Conservation (phyloP, 2,113 vertebrate genomes). For the Heptranchias perlo region DNA sequence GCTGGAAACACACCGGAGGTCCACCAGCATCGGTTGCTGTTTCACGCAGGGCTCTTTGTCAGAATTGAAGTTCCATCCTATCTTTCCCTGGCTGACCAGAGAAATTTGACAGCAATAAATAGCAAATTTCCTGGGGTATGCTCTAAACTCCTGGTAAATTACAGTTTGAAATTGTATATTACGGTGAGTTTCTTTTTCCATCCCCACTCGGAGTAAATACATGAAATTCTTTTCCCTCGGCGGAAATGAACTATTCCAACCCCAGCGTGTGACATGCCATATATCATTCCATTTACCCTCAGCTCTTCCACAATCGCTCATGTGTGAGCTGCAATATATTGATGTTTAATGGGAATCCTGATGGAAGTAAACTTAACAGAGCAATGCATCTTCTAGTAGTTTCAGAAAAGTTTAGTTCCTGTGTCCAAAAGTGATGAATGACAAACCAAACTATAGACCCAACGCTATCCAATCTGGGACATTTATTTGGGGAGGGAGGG, state of each 20-base stretch:
- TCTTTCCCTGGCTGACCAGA: not conserved
- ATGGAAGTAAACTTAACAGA: not conserved
- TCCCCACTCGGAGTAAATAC: not conserved
- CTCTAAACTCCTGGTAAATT: not conserved
- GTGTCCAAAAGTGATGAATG: not conserved
- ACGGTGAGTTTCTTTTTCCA: not conserved
- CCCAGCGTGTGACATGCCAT: not conserved
- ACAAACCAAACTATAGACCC: not conserved
- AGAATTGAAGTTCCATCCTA: not conserved
- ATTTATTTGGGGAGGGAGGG: not conserved
- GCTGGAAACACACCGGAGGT: not conserved
- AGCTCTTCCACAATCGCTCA: not conserved
- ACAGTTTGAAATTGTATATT: not conserved
- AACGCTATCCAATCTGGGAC: not conserved
- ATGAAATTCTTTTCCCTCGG: not conserved
- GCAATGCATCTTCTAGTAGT: not conserved
- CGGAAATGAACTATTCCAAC: not conserved
- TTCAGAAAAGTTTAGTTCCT: not conserved
- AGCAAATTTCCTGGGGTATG: not conserved
- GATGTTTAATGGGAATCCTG: slow-evolving; percentile 10
- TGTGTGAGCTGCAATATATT: slow-evolving; percentile 12
- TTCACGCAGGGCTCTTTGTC: not conserved
- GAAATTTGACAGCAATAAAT: not conserved
- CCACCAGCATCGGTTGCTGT: no score
- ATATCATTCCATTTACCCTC: slow-evolving; percentile 20